Percentiles rank a stretch among this genome's conserved stretches.
Conservation (phyloP, 2,113 vertebrate genomes). For the Sakesphorus luctuosus region DNA sequence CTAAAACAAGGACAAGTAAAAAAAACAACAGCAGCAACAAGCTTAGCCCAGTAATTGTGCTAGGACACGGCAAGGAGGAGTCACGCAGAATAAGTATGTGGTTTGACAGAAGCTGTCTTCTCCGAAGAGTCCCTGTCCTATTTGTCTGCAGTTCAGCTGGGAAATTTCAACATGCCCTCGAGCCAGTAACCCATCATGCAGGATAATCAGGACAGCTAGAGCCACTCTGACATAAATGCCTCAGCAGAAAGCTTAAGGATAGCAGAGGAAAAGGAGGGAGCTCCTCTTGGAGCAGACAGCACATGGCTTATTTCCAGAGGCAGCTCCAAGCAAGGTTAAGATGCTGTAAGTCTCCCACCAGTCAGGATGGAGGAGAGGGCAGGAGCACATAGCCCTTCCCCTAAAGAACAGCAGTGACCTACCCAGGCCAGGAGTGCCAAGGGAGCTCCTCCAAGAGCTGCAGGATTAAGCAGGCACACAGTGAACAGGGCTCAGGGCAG, state of each 20-base stretch:
- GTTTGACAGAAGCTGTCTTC: neutral
- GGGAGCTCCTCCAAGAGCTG: neutral
- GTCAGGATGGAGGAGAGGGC: neutral
- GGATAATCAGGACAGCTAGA: neutral
- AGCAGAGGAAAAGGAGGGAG: neutral
- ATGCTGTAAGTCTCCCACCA: neutral
- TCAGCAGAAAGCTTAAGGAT: neutral
- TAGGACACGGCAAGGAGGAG: neutral
- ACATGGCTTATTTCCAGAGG: neutral
- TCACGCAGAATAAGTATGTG: neutral
- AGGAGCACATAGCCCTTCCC: neutral
- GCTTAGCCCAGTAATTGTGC: neutral
- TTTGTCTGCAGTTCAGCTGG: neutral
- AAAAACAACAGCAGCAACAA: neutral
- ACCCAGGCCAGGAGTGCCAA: neutral
- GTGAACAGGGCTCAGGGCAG: neutral
- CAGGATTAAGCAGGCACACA: neutral
- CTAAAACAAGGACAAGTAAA: neutral
- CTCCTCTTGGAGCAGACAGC: neutral
- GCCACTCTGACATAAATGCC: neutral
- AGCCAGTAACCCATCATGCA: neutral
- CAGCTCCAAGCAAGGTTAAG: neutral
- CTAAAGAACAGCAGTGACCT: neutral
- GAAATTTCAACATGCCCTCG: neutral
- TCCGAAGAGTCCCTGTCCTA: neutral